Evolutionary conservation across 2,888 invertebrate genomes (phyloP).

Genomic region (Coenonympha arcania): DNA sequence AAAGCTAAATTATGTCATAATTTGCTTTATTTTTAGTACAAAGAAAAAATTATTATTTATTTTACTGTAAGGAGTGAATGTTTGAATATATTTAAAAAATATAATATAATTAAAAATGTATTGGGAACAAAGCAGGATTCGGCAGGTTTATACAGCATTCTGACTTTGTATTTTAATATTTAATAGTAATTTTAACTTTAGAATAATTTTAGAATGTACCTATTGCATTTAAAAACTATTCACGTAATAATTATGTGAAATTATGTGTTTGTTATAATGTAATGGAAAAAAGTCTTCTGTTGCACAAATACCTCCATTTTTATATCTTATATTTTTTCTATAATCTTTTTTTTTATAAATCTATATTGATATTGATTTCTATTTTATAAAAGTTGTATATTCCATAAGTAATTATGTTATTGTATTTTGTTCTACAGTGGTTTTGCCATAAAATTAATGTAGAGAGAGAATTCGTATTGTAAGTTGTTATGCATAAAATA

Average conservation of each 20-base stretch:
- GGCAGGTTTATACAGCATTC: slow-evolving; percentile 16
- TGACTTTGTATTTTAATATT: slow-evolving; percentile 13
- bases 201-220: not conserved
- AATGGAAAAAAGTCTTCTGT: slow-evolving; percentile 6
- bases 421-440: slow-evolving; percentile 2
- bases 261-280: not conserved
- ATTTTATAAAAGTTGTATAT: not conserved
- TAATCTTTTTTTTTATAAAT: not conserved
- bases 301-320: slow-evolving; percentile 14
- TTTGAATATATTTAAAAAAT: not conserved
- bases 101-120: not conserved
- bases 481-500: no score
- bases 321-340: slow-evolving; percentile 3
- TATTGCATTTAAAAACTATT: not conserved
- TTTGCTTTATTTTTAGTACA: not conserved
- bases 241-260: not conserved
- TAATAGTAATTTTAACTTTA: slow-evolving; percentile 6
- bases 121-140: slow-evolving; percentile 18
- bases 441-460: not conserved
- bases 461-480: no score
- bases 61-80: slow-evolving; percentile 3
- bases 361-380: not conserved
- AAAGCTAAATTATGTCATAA: not conserved
- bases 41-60: not conserved
- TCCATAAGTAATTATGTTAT: not conserved